phyloP scores from a whole-genome alignment of 2,888 invertebrate species.

The Drymonia ruficornis region DNA sequence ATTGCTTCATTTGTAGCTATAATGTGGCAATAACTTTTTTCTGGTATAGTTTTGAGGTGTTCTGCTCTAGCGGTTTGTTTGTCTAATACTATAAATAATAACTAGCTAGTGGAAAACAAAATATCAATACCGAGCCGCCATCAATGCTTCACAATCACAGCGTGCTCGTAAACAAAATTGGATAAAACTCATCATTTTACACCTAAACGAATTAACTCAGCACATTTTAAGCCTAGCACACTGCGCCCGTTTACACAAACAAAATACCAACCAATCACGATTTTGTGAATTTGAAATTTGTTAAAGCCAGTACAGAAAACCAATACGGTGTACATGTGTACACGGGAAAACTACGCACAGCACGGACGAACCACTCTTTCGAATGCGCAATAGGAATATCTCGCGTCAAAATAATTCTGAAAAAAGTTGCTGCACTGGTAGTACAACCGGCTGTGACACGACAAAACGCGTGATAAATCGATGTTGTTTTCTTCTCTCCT shows the following conservation, averaged over 20 bases:
- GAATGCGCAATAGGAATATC: too few species aligned
- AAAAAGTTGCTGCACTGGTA: too few species aligned
- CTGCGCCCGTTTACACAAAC: constrained; percentile 76
- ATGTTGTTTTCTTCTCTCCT: too few species aligned
- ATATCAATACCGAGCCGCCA: constrained; percentile 45
- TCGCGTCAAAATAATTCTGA: too few species aligned
- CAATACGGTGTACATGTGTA: constrained; percentile 72
- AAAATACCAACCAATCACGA: constrained; percentile 82
- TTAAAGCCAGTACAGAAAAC: constrained; percentile 82
- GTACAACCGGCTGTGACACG: too few species aligned
- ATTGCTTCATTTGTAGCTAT: constrained; percentile 81
- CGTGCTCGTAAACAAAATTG: constrained; percentile 58
- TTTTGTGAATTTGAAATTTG: constrained; percentile 84
- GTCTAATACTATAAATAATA: constrained; percentile 43
- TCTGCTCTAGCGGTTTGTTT: constrained; percentile 47
- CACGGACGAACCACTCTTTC: too few species aligned
- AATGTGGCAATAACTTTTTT: constrained; percentile 61
- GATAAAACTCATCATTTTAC: constrained; percentile 75
- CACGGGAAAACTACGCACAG: constrained; percentile 78
- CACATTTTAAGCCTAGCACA: constrained; percentile 64
- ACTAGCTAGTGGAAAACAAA: constrained; percentile 50
- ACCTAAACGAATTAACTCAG: constrained; percentile 76
- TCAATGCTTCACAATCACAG: constrained; percentile 57
- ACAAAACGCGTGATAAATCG: too few species aligned
- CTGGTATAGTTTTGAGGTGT: constrained; percentile 46